Base-by-base conservation (phyloP, 2,888 invertebrate genomes). In the Agonum fuliginosum region DNA sequence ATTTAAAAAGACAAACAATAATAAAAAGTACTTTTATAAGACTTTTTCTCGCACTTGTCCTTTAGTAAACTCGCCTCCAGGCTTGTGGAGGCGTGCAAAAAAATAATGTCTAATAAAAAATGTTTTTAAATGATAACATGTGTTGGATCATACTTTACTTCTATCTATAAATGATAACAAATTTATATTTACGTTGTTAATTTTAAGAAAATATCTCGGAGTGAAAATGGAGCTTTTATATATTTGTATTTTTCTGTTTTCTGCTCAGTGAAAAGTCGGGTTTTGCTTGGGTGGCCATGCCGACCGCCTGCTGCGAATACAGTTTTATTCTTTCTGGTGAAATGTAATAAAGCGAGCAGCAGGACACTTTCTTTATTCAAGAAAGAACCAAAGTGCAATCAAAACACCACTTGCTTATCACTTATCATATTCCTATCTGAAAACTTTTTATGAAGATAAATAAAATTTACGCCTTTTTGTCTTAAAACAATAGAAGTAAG, bases 251-350 rank as follows among this genome's bases (percentile, higher is more conserved):
- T 43, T 46, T 41, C 30, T 20, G 34, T 6, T 24, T 46, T 72
- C 34, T 72, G 54, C 54, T 34, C 20, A 14, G 48, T 72, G 71
- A 51, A 72, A 72, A 72, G 71, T 72, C 71, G 71, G 22, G 71
- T 72, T 72, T 72, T 51, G 71, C 71, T 54, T 72, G 54, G 71
- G 34, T 72, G 71, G 71, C 43, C 24, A 24, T 46, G 70, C 24
- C 34, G 51, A 20, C 19, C 51, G 27, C 71, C 71, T 51, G 71
- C 71, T 30, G 71, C 3, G 71, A 72, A 54, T 34, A 72, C 71
- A 54, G 51, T 72, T 71, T 72, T 72, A 72, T 72, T 72, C 71
- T 72, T 72, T 72, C 34, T 54, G 41, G 54, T 51, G 71, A 51
- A 72, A 72, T 30, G 71, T 51, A 72, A 72, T 72, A 72, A 72